Evolutionary conservation across 1,140 invertebrate species (phyloP).

Genomic region (Bombus affinis): DNA sequence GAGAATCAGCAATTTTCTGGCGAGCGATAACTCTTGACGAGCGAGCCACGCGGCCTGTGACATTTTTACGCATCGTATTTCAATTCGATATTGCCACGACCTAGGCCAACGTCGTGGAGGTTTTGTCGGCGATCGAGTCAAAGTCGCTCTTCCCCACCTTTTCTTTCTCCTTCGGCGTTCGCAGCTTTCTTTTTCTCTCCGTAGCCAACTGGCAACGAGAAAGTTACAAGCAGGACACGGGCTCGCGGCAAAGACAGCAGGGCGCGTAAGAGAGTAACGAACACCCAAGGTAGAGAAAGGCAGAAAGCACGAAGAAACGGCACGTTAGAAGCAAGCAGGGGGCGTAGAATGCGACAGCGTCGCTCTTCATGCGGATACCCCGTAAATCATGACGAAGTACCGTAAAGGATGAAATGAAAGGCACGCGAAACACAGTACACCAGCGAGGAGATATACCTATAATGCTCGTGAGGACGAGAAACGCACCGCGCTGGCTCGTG

Average conservation of each 20-base stretch:
- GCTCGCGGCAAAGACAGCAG: conserved; percentile 33
- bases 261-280: conserved; percentile 2
- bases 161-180: background rate
- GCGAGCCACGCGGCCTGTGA: background rate
- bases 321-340: conserved; percentile 5
- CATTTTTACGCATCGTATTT: conserved; percentile 7
- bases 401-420: conserved; percentile 71
- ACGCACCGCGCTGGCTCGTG: conserved; percentile 34
- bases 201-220: conserved; percentile 54
- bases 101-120: background rate
- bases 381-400: conserved; percentile 72
- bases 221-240: conserved; percentile 58
- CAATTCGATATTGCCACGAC: background rate
- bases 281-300: background rate
- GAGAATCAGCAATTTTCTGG: background rate
- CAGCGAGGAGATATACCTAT: conserved; percentile 36
- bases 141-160: conserved; percentile 27
- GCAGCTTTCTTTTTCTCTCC: background rate
- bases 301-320: background rate
- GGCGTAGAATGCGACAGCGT: conserved; percentile 54
- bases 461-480: conserved; percentile 38
- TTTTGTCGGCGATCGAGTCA: background rate
- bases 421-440: conserved; percentile 63
- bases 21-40: background rate
- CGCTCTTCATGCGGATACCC: conserved; percentile 68